Base-by-base conservation (phyloP, 1,140 invertebrate species). In the Euwallacea similis region DNA sequence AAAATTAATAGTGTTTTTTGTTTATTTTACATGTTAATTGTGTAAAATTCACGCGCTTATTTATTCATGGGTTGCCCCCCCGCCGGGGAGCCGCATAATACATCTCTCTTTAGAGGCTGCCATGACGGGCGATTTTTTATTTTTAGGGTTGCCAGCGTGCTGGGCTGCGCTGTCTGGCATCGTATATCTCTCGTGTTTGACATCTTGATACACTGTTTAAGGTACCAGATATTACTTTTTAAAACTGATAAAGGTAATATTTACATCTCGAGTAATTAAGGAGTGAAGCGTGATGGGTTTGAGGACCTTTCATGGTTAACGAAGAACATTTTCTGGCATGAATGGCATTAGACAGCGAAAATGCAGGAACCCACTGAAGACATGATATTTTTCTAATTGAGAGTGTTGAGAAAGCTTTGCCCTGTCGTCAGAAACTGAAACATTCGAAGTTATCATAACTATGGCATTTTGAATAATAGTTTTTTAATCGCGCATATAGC, bases 21-120 rank as follows among this genome's bases (percentile, higher is more conserved):
- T 79, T 80, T 79, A 79, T 79, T 80, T 79, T 79, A 77, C 77
- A 77, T 80, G 78, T 80, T 80, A 80, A 80, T 80, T 80, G 79
- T 80, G 79, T 80, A 80, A 80, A 80, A 80, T 80, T 80, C 79
- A 80, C 79, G 79, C 79, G 76, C 77, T 80, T 80, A 80, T 80
- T 80, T 80, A 80, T 80, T 80, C 79, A 80, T 80, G 78, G 78
- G 72, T 77, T 76, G 78, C 59, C 77, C 77, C 75, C 79, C 79
- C 72, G 77, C 44, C 43, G 78, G 16, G 78, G 70, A 67, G 72
- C 74, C 66, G 69, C 76, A 80, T 79, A 78, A 80, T 80, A 80
- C 78, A 79, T 78, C 77, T 79, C 75, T 77, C 78, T 77, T 77
- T 66, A 66, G 78, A 75, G 66, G 73, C 69, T 72, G 69, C 67